Conservation (phyloP, 2,888 invertebrate species). For the Metallyticus violacea region DNA sequence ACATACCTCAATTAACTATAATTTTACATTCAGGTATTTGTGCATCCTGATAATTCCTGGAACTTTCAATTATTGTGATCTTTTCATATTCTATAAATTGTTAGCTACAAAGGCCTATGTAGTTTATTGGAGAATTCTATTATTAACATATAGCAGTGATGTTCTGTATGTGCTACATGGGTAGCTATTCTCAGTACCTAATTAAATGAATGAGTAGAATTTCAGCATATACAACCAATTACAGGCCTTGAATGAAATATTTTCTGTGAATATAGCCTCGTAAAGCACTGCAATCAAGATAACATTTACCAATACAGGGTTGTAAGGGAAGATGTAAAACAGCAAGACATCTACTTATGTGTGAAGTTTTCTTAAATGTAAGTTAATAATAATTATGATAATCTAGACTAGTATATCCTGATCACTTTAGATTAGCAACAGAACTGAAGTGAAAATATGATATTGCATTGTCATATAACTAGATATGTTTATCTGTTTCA, state of each 20-base stretch:
- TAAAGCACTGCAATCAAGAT: not conserved
- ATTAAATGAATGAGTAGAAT: not conserved
- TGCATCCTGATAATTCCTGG: constrained; percentile 7
- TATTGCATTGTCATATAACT: not conserved
- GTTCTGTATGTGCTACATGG: not conserved
- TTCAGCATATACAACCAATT: not conserved
- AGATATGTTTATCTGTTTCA: not conserved
- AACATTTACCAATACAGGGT: not conserved
- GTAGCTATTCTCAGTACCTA: not conserved
- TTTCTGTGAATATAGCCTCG: not conserved
- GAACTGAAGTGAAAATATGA: not conserved
- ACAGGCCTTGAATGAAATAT: constrained; percentile 10
- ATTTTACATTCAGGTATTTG: not conserved
- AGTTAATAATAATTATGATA: not conserved
- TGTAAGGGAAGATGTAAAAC: not conserved
- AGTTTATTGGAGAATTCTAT: constrained; percentile 24
- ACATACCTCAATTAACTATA: not conserved
- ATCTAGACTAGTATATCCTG: not conserved
- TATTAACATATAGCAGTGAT: not conserved
- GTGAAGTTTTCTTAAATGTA: not conserved
- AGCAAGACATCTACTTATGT: not conserved
- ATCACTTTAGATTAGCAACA: not conserved
- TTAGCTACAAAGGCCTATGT: constrained; percentile 13
- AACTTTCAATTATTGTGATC: not conserved
- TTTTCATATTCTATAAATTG: constrained; percentile 10